Base-by-base conservation (phyloP, 2,113 vertebrate species). In the Odocoileus hemionus region DNA sequence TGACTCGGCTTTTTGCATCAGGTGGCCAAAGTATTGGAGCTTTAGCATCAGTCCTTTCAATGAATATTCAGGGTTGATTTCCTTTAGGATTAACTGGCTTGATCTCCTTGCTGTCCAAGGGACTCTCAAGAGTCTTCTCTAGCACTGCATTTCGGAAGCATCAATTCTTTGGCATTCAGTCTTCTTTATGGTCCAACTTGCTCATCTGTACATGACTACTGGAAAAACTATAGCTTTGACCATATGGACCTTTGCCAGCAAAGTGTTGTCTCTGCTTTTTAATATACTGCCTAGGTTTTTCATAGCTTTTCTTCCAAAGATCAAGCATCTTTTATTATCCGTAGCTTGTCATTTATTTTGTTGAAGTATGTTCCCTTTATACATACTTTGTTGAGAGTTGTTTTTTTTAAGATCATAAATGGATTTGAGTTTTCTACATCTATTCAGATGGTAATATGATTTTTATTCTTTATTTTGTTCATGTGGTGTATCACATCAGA, bases 391-490 rank as follows among this genome's bases (percentile, higher is more conserved):
- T 83, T 83, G 80, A 83, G 33, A 36, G 21, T 55, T 83, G 25
- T 83, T 43, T 83, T 55, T 43, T 76, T 76, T 7, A 70, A 70
- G 67, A 55, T 83, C 12, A 55, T 16, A 83, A 55, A 15, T 83
- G 14, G 6, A 55, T 83, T 36, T 83, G 80, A 83, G 52, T 26
- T 55, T 83, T 16, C 13, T 83, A 23, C 52, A 55, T 16, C 33
- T 55, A 36, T 83, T 36, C 50, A 26, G 52, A 55, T 36, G 33
- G 23, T 39, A 23, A 55, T 36, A 55, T 55, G n/a, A 55, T 83
- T 55, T 83, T 83, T 83, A 83, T 83, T n/a, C n/a, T 55, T 36
- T 55, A 55, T 36, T 83, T 83, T 83, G 21, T 55, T 36, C 23
- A 39, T 83, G 52, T 83, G 50, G 52, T 83, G 12, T 83, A 55